Evolutionary conservation across 1,140 invertebrate species (phyloP).

Genomic region (Drosophila sulfurigaster): DNA sequence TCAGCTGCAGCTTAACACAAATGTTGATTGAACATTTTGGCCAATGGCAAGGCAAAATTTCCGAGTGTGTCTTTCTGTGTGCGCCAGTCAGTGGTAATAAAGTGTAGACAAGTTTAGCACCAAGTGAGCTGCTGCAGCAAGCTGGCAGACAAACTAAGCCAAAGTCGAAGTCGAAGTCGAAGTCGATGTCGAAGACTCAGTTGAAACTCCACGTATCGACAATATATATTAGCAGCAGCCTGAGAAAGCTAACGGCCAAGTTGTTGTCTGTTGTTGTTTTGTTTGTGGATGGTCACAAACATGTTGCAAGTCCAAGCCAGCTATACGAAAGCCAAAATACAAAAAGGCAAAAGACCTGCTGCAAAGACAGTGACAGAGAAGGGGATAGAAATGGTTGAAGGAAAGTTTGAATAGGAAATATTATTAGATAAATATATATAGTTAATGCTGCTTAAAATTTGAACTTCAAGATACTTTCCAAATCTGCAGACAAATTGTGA

Average conservation of each 20-base stretch:
- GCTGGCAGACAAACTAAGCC: slow-evolving; percentile 19
- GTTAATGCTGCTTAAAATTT: too few species aligned
- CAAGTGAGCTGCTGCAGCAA: slow-evolving; percentile 38
- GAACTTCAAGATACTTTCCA: too few species aligned
- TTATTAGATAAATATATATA: background rate
- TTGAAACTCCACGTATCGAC: slow-evolving; percentile 20
- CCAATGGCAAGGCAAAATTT: slow-evolving; percentile 3
- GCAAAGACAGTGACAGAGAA: slow-evolving; percentile 25
- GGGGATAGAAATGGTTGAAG: background rate
- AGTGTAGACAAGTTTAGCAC: slow-evolving; percentile 55
- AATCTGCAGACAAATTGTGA: too few species aligned
- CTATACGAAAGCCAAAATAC: slow-evolving; percentile 58
- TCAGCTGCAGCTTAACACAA: slow-evolving; percentile 32
- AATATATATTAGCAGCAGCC: slow-evolving; percentile 24
- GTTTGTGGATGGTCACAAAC: slow-evolving; percentile 51
- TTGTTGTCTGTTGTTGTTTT: slow-evolving; percentile 18
- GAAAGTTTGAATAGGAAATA: background rate
- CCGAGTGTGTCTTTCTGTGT: background rate
- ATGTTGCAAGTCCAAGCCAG: slow-evolving; percentile 65
- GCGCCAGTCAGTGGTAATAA: slow-evolving; percentile 32
- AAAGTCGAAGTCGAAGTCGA: background rate
- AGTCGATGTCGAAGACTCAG: slow-evolving; percentile 1
- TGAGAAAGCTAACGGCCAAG: slow-evolving; percentile 68
- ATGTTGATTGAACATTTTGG: slow-evolving; percentile 50
- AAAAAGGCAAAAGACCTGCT: slow-evolving; percentile 53